phyloP scores from a whole-genome alignment of 2,797 vertebrate species.

The Acrossocheilus fasciatus region DNA sequence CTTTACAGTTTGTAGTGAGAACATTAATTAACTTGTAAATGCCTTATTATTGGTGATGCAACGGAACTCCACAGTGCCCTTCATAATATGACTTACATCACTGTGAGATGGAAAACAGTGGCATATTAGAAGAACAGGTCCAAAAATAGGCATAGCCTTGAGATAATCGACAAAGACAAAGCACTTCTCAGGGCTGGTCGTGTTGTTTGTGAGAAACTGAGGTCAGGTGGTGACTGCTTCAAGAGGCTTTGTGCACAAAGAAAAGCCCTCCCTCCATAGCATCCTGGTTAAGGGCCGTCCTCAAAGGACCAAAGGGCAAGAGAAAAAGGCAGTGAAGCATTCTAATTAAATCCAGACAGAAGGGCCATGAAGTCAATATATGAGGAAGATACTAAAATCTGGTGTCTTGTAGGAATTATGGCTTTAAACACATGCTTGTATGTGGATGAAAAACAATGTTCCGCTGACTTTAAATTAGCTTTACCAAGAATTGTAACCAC shows the following conservation, averaged over 20 bases:
- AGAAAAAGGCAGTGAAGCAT: conserved; percentile 50
- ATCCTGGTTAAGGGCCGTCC: conserved; percentile 54
- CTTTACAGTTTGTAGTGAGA: not conserved
- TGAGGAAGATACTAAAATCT: conserved; percentile 17
- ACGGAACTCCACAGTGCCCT: conserved; percentile 5
- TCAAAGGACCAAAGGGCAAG: conserved; percentile 46
- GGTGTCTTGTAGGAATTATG: not conserved
- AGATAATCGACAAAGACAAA: conserved; percentile 63
- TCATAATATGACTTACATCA: conserved; percentile 38
- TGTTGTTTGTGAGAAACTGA: conserved; percentile 69
- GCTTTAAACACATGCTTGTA: conserved; percentile 6
- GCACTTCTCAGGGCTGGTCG: conserved; percentile 60
- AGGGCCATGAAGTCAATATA: conserved; percentile 37
- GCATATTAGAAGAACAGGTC: conserved; percentile 37
- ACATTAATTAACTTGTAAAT: not conserved
- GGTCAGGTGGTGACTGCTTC: conserved; percentile 70
- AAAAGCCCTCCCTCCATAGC: conserved; percentile 55
- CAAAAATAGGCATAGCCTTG: conserved; percentile 67
- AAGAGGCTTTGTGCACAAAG: conserved; percentile 46
- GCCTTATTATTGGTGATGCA: not conserved
- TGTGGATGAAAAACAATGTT: not conserved
- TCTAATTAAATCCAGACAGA: conserved; percentile 65
- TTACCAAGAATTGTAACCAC: not conserved
- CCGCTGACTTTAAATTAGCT: not conserved
- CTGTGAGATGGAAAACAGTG: conserved; percentile 34